phyloP scores from a whole-genome alignment of 2,113 vertebrate genomes.

The Agapornis roseicollis region DNA sequence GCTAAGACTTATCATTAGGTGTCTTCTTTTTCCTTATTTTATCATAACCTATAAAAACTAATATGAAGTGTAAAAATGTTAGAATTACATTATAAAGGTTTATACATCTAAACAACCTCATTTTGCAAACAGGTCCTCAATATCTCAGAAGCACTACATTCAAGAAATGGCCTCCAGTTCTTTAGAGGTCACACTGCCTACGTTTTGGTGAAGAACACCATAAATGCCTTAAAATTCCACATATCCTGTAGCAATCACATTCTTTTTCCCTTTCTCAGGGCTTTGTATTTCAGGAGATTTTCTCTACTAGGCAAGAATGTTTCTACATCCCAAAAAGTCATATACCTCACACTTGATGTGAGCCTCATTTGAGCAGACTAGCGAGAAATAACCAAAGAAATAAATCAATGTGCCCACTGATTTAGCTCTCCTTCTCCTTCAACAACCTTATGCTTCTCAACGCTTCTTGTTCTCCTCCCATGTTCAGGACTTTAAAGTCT shows the following conservation, averaged over 20 bases:
- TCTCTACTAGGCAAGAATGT: neutral
- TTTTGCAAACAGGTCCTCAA: neutral
- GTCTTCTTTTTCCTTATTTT: slow-evolving; percentile 17
- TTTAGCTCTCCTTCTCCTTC: neutral
- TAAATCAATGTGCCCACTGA: neutral
- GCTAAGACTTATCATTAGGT: neutral
- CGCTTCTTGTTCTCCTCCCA: neutral
- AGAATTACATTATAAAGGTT: slow-evolving; percentile 1
- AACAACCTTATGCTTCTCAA: neutral
- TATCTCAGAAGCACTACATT: neutral
- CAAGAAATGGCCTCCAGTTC: neutral
- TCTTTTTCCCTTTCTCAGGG: neutral
- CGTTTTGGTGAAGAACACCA: neutral
- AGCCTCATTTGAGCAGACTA: neutral
- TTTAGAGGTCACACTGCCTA: neutral
- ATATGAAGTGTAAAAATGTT: neutral
- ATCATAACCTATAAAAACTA: neutral
- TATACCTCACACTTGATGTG: neutral
- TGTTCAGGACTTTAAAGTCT: neutral
- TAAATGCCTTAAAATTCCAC: neutral
- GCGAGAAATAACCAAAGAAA: neutral
- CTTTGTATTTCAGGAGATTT: neutral
- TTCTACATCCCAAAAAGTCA: neutral
- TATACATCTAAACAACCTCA: neutral
- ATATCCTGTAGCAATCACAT: neutral